These are phyloP conservation scores for Nixonia krombeini DNA, from an alignment of 1,140 invertebrate genomes.

Conservation along the genomic window DNA sequence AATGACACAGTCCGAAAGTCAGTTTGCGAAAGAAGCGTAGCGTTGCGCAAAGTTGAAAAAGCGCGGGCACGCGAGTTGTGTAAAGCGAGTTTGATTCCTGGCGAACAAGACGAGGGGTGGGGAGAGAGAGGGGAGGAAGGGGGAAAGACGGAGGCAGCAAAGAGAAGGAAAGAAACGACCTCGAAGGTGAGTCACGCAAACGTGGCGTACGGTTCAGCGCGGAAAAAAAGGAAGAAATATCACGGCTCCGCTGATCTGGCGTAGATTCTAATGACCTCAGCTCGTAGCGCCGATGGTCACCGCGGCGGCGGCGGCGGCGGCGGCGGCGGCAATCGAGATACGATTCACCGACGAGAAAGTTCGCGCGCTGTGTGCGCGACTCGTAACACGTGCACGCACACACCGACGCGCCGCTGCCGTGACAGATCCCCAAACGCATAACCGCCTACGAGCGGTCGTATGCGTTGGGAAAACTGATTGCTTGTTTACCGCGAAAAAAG, in stretches of 20 bases:
- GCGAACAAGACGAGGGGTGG: conserved; percentile 3
- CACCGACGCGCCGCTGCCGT: background rate
- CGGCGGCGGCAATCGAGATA: background rate
- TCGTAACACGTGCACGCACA: conserved; percentile 1
- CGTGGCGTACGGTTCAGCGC: conserved; percentile 1
- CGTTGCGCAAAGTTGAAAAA: background rate
- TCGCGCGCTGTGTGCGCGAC: conserved; percentile 14
- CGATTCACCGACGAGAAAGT: conserved; percentile 41
- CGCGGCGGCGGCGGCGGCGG: too few relatives aligned
- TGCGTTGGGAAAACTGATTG: too few relatives aligned
- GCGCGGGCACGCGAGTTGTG: conserved; percentile 1
- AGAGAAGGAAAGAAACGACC: conserved; percentile 27
- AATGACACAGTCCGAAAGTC: background rate
- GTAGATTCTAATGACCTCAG: conserved; percentile 24
- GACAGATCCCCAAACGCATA: background rate
- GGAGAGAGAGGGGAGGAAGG: background rate
- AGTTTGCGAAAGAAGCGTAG: conserved; percentile 1
- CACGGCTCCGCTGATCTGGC: conserved; percentile 24
- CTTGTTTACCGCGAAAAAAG: too few relatives aligned
- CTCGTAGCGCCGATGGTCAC: conserved; percentile 37
- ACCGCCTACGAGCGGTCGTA: too few relatives aligned
- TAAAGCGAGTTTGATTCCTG: too few relatives aligned
- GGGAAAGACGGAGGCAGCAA: conserved; percentile 8
- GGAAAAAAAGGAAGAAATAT: conserved; percentile 30
- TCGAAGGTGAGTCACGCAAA: conserved; percentile 29